phyloP scores from a whole-genome alignment of 1,140 invertebrate genomes.

The Lepidurus couesii region DNA sequence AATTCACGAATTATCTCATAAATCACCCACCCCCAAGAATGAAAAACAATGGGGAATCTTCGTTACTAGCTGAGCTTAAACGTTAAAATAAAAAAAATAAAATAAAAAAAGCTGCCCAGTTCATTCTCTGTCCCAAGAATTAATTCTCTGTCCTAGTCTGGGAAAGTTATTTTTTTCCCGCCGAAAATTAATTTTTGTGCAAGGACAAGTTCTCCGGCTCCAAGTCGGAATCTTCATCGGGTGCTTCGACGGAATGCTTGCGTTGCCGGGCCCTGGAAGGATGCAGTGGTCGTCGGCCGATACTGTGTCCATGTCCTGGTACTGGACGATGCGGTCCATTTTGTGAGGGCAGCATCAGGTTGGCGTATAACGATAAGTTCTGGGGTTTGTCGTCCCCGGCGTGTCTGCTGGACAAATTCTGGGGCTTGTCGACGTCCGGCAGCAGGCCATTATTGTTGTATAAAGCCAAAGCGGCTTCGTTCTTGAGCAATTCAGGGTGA shows the following conservation, averaged over 20 bases:
- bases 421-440: neutral
- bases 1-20: neutral
- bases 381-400: conserved; percentile 24
- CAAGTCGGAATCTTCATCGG: conserved; percentile 30
- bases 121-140: neutral
- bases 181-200: conserved; percentile 24
- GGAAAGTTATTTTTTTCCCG: too few relatives aligned
- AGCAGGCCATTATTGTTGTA: conserved; percentile 27
- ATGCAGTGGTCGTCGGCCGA: too few relatives aligned
- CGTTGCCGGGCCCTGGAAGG: conserved; percentile 1
- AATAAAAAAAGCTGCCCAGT: neutral
- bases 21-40: neutral
- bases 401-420: neutral
- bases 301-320: neutral
- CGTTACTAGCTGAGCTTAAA: too few relatives aligned
- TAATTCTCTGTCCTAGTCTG: neutral
- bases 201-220: conserved; percentile 33
- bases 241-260: conserved; percentile 30
- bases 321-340: neutral
- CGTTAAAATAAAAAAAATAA: neutral
- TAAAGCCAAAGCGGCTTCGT: neutral
- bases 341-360: conserved; percentile 11
- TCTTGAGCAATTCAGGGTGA: conserved; percentile 17
- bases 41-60: neutral
- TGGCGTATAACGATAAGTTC: conserved; percentile 26